Evolutionary conservation across 2,888 invertebrate genomes (phyloP).

Genomic region (Caenorhabditis sp.): DNA sequence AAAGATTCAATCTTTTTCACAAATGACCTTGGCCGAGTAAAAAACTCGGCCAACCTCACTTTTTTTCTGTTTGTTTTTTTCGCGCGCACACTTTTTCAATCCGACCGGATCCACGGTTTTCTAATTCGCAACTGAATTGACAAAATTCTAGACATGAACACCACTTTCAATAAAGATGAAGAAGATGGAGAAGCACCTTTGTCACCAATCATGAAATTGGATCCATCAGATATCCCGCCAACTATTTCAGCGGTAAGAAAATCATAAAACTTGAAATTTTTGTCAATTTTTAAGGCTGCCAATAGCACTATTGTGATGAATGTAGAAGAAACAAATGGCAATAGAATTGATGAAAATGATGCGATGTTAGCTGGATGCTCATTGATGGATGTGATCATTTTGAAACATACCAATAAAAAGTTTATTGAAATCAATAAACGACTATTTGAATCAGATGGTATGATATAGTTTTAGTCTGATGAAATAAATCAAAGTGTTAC

Average conservation of each 20-base stretch:
- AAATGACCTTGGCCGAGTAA: too few relatives aligned
- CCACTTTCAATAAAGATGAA: background rate
- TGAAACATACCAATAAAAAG: conserved; percentile 16
- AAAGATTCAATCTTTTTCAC: too few relatives aligned
- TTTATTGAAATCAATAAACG: conserved; percentile 10
- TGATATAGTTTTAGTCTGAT: too few relatives aligned
- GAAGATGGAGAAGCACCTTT: background rate
- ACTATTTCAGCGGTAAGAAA: background rate
- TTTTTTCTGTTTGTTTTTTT: background rate
- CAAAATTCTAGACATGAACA: background rate
- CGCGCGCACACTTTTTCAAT: too few relatives aligned
- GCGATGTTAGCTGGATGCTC: conserved; percentile 11
- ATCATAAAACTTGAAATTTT: too few relatives aligned
- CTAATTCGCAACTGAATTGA: too few relatives aligned
- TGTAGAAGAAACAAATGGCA: too few relatives aligned
- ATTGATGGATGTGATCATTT: conserved; percentile 13
- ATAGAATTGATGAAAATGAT: background rate
- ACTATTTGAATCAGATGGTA: conserved; percentile 27
- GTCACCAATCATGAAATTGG: background rate
- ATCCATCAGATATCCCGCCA: background rate
- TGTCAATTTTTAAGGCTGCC: too few relatives aligned
- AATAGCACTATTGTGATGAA: background rate
- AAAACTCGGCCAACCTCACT: too few relatives aligned
- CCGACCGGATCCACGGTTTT: too few relatives aligned
- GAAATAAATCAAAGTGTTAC: too few relatives aligned